phyloP scores from a whole-genome alignment of 2,888 invertebrate species.

The Pandemis heparana region DNA sequence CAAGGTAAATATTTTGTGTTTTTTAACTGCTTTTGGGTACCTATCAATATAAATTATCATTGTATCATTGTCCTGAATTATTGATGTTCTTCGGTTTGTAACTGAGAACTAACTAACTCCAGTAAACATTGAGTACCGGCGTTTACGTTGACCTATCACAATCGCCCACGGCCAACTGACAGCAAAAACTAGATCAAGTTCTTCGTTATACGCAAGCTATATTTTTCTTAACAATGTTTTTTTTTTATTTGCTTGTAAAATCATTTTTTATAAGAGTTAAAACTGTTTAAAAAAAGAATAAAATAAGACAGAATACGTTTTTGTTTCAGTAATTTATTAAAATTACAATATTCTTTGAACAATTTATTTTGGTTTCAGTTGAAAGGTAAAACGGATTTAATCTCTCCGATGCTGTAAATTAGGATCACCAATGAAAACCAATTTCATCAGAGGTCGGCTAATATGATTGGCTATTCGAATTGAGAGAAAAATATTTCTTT shows the following conservation, averaged over 20 bases:
- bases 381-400: conserved; percentile 9
- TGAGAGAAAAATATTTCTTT: not conserved
- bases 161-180: conserved; percentile 34
- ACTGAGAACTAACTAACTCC: conserved; percentile 23
- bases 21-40: no score
- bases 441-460: not conserved
- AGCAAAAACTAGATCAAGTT: not conserved
- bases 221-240: no score
- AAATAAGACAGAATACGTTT: not conserved
- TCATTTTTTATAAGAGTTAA: not conserved
- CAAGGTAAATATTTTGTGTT: no score
- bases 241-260: not conserved
- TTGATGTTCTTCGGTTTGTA: conserved; percentile 4
- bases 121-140: conserved; percentile 36
- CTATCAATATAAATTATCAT: no score
- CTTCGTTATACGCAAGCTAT: conserved; percentile 19
- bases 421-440: conserved; percentile 11
- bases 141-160: conserved; percentile 31
- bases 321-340: not conserved
- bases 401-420: not conserved
- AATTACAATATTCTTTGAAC: not conserved
- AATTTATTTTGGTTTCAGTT: not conserved
- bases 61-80: not conserved
- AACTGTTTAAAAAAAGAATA: not conserved
- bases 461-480: conserved; percentile 14